Percentiles rank a stretch among this genome's conserved stretches.
phyloP scores from a whole-genome alignment of 2,797 vertebrate genomes.

The Trichosurus vulpecula region DNA sequence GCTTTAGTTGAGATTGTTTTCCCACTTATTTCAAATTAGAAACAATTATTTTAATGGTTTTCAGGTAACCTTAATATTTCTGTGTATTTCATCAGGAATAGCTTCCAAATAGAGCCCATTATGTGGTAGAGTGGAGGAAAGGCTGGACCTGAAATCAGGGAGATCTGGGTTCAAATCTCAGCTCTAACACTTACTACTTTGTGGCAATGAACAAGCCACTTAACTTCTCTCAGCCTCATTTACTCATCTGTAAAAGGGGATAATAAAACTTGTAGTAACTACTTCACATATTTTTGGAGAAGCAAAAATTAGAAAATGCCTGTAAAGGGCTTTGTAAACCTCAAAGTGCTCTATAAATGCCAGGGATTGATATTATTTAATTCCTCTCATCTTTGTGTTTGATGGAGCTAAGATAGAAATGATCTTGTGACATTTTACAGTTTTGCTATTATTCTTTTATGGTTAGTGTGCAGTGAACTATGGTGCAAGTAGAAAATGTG shows the following conservation, averaged over 20 bases:
- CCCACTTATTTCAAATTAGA: background rate
- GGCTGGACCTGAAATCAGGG: background rate
- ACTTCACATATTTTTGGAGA: background rate
- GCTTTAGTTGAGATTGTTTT: background rate
- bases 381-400: background rate
- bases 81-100: no score
- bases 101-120: background rate
- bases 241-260: constrained; percentile 2
- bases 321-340: background rate
- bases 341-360: background rate
- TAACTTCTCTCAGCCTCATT: constrained; percentile 4
- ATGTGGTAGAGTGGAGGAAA: background rate
- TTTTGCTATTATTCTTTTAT: background rate
- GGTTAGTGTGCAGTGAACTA: background rate
- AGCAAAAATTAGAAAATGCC: background rate
- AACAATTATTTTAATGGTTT: background rate
- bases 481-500: background rate
- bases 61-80: background rate
- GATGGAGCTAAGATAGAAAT: background rate
- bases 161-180: background rate
- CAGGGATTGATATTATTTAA: background rate
- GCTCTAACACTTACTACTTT: constrained; percentile 28
- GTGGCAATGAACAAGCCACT: background rate
- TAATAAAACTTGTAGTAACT: background rate
- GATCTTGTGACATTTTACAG: background rate